Base-by-base conservation (phyloP, 2,113 vertebrate species). In the Chloebia gouldiae region DNA sequence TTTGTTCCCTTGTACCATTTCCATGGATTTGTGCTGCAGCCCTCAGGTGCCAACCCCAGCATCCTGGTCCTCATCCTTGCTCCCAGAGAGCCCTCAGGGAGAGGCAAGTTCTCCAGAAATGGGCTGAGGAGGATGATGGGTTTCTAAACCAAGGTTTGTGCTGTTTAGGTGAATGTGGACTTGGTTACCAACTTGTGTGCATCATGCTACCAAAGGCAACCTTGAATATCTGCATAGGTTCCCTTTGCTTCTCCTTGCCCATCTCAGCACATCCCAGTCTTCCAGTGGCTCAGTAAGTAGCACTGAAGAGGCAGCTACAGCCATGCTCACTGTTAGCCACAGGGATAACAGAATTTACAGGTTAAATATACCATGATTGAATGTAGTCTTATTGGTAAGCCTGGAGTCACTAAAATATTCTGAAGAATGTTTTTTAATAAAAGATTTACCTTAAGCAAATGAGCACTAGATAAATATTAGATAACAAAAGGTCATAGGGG, bases 21-120 rank as follows among this genome's bases (percentile, higher is more conserved):
- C 63, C 3, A 2, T 28, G 47, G 18, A 9, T 27, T 86, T 49
- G 66, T 57, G 13, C 50, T 57, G 40, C 56, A 56, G 45, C 3
- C 21, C 30, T 60, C 21, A 2, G 75, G 30, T 5, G 5, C 14
- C 0, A 2, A 24, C 13, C 21, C 9, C 51, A 7, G 1, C 0
- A 1, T 6, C 16, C 2, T 0, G 5, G n/a, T 40, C 15, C 35
- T 82, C 25, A 39, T 11, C 18, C 6, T 27, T 63, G 11, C 13
- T 42, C 22, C 21, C 2, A 2, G 23, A 70, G 37, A 57, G 31
- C 8, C 56, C 20, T 39, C 22, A 40, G 28, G 13, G 31, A 71
- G 24, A 57, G 9, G 28, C n/a, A 65, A 20, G 5, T 57, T 28
- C 22, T 82, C 19, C 22, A 45, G 68, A 15, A 17, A 31, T 0